These are phyloP conservation scores for Campopleginae sp. DNA, from an alignment of 2,888 invertebrate genomes.

Conservation along the genomic window DNA sequence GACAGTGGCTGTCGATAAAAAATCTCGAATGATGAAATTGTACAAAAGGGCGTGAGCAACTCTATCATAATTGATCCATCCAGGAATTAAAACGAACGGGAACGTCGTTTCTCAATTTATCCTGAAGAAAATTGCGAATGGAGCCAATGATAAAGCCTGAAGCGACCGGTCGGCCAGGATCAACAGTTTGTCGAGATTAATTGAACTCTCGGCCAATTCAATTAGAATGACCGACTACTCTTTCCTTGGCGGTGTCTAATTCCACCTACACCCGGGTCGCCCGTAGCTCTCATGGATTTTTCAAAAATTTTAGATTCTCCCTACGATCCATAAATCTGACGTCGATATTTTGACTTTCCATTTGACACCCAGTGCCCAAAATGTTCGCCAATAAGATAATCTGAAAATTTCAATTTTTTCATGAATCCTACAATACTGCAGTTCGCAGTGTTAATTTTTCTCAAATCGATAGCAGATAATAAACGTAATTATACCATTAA, in stretches of 20 bases:
- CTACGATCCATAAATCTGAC: neutral
- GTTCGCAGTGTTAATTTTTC: neutral
- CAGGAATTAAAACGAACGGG: neutral
- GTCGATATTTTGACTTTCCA: neutral
- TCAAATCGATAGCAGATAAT: neutral
- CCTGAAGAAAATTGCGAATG: constrained; percentile 7
- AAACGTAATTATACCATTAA: neutral
- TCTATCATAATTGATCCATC: constrained; percentile 12
- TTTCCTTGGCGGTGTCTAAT: constrained; percentile 27
- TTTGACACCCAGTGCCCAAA: neutral
- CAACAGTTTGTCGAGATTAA: constrained; percentile 62
- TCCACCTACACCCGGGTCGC: constrained; percentile 23
- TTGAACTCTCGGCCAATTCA: constrained; percentile 61
- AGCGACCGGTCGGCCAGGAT: constrained; percentile 35
- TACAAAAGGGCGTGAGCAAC: neutral
- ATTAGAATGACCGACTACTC: constrained; percentile 49
- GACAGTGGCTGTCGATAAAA: neutral
- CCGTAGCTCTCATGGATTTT: constrained; percentile 19
- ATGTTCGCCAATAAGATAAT: neutral
- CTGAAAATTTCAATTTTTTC: neutral
- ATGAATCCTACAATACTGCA: neutral
- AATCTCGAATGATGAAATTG: neutral
- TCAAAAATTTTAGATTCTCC: neutral
- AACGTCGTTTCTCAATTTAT: neutral
- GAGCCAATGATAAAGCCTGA: constrained; percentile 45